Percentiles rank a stretch among this genome's conserved stretches.
Conservation (phyloP, 2,797 vertebrate species). For the Lindbergichthys nudifrons region DNA sequence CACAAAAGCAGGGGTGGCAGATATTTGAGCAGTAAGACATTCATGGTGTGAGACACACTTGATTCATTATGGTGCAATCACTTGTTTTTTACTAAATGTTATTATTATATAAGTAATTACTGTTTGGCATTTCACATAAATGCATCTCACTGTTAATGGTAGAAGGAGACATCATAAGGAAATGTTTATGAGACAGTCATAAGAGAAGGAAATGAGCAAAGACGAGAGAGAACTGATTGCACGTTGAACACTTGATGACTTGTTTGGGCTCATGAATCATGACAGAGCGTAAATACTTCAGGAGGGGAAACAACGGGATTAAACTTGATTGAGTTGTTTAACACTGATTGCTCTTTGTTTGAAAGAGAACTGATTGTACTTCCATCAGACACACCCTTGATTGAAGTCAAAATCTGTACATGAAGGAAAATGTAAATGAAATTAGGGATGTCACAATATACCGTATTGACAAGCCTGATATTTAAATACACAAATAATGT, state of each 20-base stretch:
- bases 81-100: neutral
- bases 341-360: conserved; percentile 2
- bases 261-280: conserved; percentile 28
- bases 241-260: neutral
- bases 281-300: conserved; percentile 1
- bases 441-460: neutral
- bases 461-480: no score
- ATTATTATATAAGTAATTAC: neutral
- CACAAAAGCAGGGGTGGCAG: conserved; percentile 36
- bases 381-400: neutral
- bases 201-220: conserved; percentile 35
- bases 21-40: conserved; percentile 25
- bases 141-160: neutral
- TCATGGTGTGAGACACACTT: conserved; percentile 55
- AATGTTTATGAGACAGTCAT: neutral
- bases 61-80: neutral
- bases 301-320: neutral
- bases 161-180: conserved; percentile 7
- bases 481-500: no score
- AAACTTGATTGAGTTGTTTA: conserved; percentile 13
- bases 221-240: conserved; percentile 3
- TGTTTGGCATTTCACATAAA: neutral
- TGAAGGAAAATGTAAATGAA: neutral
- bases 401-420: neutral
- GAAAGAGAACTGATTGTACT: neutral